A percentile compares a stretch with the other conserved stretches of the same genome.
These are phyloP conservation scores for Phymatocera aterrima DNA, from an alignment of 2,888 invertebrate genomes.

Conservation along the genomic window DNA sequence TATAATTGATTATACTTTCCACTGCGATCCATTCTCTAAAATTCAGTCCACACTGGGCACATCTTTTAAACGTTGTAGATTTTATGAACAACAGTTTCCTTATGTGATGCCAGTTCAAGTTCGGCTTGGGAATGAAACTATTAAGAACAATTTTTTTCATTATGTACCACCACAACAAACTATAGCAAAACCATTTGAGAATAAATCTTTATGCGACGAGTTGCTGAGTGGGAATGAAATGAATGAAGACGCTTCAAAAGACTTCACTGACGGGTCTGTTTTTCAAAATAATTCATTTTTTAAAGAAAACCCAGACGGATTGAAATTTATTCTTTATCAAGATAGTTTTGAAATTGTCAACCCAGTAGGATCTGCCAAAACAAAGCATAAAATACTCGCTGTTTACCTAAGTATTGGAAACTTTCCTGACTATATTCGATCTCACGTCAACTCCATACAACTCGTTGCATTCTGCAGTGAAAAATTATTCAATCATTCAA, in stretches of 20 bases:
- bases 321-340: slow-evolving; percentile 54
- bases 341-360: slow-evolving; percentile 56
- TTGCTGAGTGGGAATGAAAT: neutral
- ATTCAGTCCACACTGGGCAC: slow-evolving; percentile 41
- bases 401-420: slow-evolving; percentile 53
- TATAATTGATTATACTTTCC: slow-evolving; percentile 35
- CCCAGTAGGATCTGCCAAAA: slow-evolving; percentile 52
- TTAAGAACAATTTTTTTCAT: slow-evolving; percentile 4
- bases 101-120: slow-evolving; percentile 46
- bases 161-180: slow-evolving; percentile 31
- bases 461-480: slow-evolving; percentile 50
- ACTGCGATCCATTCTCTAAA: slow-evolving; percentile 26
- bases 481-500: slow-evolving; percentile 50
- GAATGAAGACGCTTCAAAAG: slow-evolving; percentile 50
- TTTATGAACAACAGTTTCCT: slow-evolving; percentile 50
- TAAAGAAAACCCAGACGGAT: slow-evolving; percentile 51
- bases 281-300: slow-evolving; percentile 55
- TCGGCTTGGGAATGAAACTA: neutral
- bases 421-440: slow-evolving; percentile 47
- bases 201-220: neutral
- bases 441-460: slow-evolving; percentile 52
- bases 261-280: slow-evolving; percentile 58
- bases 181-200: slow-evolving; percentile 2
- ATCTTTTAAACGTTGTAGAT: slow-evolving; percentile 46
- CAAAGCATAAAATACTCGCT: slow-evolving; percentile 53